These are phyloP conservation scores for Pseudolaguvia tuberculata DNA, from an alignment of 2,113 vertebrate genomes.

Conservation along the genomic window DNA sequence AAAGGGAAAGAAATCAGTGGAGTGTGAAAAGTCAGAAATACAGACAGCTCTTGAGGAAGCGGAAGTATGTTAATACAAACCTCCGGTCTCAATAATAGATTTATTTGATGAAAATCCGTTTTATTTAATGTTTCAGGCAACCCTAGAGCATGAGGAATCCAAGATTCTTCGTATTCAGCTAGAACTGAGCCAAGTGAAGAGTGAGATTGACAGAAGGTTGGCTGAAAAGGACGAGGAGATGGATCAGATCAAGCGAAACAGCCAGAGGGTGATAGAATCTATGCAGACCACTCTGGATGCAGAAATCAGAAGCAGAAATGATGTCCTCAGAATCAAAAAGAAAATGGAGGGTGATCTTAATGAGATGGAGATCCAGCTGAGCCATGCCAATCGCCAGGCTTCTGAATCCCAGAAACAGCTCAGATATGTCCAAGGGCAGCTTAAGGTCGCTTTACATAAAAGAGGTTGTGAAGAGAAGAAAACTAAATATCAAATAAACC, in stretches of 20 bases:
- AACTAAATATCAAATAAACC: background rate
- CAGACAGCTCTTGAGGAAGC: conserved; percentile 68
- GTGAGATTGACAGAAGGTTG: conserved; percentile 71
- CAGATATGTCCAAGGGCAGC: conserved; percentile 57
- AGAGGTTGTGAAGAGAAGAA: background rate
- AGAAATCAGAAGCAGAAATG: conserved; percentile 67
- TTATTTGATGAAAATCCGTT: conserved; percentile 2
- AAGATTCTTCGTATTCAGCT: conserved; percentile 74
- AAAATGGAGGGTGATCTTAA: conserved; percentile 72
- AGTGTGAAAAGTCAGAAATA: conserved; percentile 63
- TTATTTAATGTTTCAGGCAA: conserved; percentile 33
- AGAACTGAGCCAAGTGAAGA: conserved; percentile 75
- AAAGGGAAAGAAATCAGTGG: conserved; percentile 63
- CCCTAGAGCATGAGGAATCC: conserved; percentile 75
- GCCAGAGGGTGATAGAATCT: conserved; percentile 67
- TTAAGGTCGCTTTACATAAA: conserved; percentile 60
- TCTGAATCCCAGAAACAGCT: conserved; percentile 67
- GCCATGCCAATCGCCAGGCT: conserved; percentile 64
- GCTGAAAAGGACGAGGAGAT: conserved; percentile 77
- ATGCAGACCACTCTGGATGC: conserved; percentile 72
- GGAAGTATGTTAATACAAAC: conserved; percentile 53
- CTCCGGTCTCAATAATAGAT: background rate
- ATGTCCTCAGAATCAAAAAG: conserved; percentile 72
- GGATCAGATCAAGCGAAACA: conserved; percentile 73
- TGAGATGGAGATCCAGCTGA: conserved; percentile 59